A percentile compares a stretch with the other conserved stretches of the same genome.
Conservation (phyloP, 2,797 vertebrate genomes). For the Enteromius paludinosus region DNA sequence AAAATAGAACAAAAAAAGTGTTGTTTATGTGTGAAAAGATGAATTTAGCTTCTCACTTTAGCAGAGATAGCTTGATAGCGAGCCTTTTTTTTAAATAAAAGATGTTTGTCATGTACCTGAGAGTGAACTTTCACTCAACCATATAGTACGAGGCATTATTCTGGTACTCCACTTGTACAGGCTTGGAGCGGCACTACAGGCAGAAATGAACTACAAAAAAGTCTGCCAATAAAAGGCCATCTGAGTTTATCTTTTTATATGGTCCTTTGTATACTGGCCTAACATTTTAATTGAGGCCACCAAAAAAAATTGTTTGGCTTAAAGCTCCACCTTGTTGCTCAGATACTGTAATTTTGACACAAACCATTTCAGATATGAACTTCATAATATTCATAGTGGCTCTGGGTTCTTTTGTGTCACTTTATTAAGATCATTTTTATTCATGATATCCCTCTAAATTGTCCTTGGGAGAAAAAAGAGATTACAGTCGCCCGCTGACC, state of each 20-base stretch:
- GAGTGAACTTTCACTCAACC: constrained; percentile 40
- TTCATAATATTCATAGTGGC: constrained; percentile 83
- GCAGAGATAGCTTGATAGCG: neutral
- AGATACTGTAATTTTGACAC: constrained; percentile 69
- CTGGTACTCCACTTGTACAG: constrained; percentile 43
- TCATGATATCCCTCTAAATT: constrained; percentile 83
- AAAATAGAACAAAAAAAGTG: no score
- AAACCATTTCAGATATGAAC: constrained; percentile 73
- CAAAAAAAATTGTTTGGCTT: constrained; percentile 57
- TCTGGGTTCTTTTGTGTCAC: constrained; percentile 70
- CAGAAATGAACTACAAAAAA: constrained; percentile 25
- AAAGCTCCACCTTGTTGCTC: constrained; percentile 59
- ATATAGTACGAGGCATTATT: constrained; percentile 32
- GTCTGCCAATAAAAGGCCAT: constrained; percentile 41
- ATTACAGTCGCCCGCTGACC: constrained; percentile 77
- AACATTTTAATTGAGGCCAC: constrained; percentile 40
- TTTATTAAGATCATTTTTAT: constrained; percentile 85
- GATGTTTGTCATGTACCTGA: constrained; percentile 43
- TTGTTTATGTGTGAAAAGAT: constrained; percentile 36
- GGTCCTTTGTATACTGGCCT: constrained; percentile 48
- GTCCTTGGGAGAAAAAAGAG: constrained; percentile 81
- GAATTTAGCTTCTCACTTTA: constrained; percentile 31
- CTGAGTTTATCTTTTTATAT: constrained; percentile 18
- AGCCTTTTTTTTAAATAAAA: constrained; percentile 35
- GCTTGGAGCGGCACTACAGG: constrained; percentile 48